Base-by-base conservation (phyloP, 30 jellyfish, hydroid and myxozoan species). In the Cassiopea andromeda region DNA sequence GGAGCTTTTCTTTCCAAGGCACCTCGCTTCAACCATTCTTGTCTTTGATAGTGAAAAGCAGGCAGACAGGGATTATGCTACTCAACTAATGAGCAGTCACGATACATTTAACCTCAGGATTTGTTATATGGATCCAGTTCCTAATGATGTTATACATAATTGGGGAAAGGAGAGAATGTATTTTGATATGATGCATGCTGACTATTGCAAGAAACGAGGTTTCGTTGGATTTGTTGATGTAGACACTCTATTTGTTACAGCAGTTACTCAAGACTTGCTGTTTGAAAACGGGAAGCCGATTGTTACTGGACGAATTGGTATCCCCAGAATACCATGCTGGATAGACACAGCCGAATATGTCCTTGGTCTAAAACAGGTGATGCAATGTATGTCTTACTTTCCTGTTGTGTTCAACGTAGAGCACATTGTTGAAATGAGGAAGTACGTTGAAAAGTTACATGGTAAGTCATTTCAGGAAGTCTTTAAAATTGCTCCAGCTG, bases 351-450 rank as follows among this genome's bases (percentile, higher is more conserved):
- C 95, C 12, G 95, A 87, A 70, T 87, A 47, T 47, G 16, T 87
- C 17, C 85, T 87, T 46, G 95, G 90, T 1, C 43, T 12, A 64
- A 87, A 87, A 78, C 85, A 87, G 81, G 95, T 87, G 2, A 10
- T 87, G 81, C 89, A 87, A 18, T 87, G 95, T 64, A 87, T 87
- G 95, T 69, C 95, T 6, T 87, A 87, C 50, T 87, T 87, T 70
- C 95, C 95, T 5, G 95, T 87, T 2, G 85, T 87, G 43, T 77
- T 87, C 58, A 87, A 78, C 54, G 82, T 82, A 9, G 85, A 57
- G 44, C 94, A 86, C 47, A 77, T 86, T 44, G 83, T 75, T 2
- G 89, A 75, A 61, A 86, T 86, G 94, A 45, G 94, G 48, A 44
- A 44, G n/a, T 77, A 86, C 27, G 89, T 86, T 44, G 94, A 86